Evolutionary conservation across 2,888 invertebrate genomes (phyloP), one percentile per base, ranked within the genome.

Genomic region (Dicyrtoma fusca): DNA sequence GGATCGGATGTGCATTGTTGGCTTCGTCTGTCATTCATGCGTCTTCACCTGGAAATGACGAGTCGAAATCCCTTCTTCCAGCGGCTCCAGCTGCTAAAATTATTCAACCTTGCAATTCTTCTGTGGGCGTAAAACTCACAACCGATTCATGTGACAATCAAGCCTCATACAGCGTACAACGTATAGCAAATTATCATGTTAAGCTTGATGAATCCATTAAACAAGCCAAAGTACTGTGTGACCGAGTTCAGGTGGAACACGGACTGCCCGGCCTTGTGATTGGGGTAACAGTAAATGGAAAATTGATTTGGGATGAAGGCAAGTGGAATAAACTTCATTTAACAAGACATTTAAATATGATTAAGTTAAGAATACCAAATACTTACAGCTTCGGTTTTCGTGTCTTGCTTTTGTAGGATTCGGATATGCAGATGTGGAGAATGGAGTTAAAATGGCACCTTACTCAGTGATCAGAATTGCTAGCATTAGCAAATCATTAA

Each of bases 381-480:
- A n/a, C n/a, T n/a, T n/a, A n/a, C n/a, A n/a, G n/a, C n/a, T n/a
- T n/a, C n/a, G n/a, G n/a, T n/a, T n/a, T n/a, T n/a, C n/a, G n/a
- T 13, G 19, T 4, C 19, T 26, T 5, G 25, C 21, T 53, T 45
- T 65, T 66, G 49, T 69, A 84, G 86, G 86, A 78, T 82, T 86
- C 73, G 88, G 88, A 0, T 85, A 83, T 80, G 82, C 87, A 34
- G 87, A 88, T 79, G 80, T 88, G 1, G 88, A 88, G 81, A 87
- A 87, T 75, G 74, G 83, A 53, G 81, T 85, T 6, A 82, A 81
- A 1, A 86, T 86, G 80, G 79, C 81, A 10, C 81, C 84, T 13
- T 81, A 84, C 11, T 84, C 86, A 17, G 85, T 87, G 0, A 85
- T 88, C 84, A 82, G 88, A 45, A 88, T 88, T 70, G 88, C 88